Percentiles rank a stretch among this genome's conserved stretches.
Conservation (phyloP, 1,140 invertebrate species). For the Ephestia elutella region DNA sequence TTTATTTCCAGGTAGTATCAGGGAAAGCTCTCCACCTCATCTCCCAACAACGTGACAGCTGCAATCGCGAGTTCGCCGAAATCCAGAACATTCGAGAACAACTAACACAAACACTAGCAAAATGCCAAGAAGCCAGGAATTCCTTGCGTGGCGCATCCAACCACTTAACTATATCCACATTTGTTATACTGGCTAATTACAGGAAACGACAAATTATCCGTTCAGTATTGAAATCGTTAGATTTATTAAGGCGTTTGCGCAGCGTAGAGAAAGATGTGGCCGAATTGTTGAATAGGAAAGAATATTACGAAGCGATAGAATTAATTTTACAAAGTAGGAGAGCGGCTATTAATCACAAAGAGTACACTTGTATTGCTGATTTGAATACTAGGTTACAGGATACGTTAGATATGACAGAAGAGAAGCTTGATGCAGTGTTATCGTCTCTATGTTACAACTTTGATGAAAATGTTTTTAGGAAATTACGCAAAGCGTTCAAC, state of each 20-base stretch:
- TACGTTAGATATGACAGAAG: conserved; percentile 92
- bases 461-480: conserved; percentile 81
- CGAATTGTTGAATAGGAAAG: conserved; percentile 86
- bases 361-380: conserved; percentile 90
- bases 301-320: conserved; percentile 92
- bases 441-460: conserved; percentile 84
- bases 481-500: conserved; percentile 90
- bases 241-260: conserved; percentile 88
- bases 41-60: conserved; percentile 89
- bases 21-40: conserved; percentile 94
- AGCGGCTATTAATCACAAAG: conserved; percentile 85
- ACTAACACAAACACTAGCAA: conserved; percentile 80
- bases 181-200: conserved; percentile 91
- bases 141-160: conserved; percentile 84
- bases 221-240: conserved; percentile 84
- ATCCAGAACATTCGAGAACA: conserved; percentile 86
- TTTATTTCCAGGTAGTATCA: conserved; percentile 81
- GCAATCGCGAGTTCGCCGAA: conserved; percentile 87
- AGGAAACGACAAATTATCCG: conserved; percentile 87
- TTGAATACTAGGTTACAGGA: conserved; percentile 92
- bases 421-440: conserved; percentile 91
- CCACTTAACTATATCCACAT: conserved; percentile 88
- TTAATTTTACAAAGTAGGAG: conserved; percentile 91
- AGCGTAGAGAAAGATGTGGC: conserved; percentile 89
- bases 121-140: conserved; percentile 81